These are phyloP conservation scores for Papilio protenor DNA, from an alignment of 2,888 invertebrate genomes.

Conservation along the genomic window DNA sequence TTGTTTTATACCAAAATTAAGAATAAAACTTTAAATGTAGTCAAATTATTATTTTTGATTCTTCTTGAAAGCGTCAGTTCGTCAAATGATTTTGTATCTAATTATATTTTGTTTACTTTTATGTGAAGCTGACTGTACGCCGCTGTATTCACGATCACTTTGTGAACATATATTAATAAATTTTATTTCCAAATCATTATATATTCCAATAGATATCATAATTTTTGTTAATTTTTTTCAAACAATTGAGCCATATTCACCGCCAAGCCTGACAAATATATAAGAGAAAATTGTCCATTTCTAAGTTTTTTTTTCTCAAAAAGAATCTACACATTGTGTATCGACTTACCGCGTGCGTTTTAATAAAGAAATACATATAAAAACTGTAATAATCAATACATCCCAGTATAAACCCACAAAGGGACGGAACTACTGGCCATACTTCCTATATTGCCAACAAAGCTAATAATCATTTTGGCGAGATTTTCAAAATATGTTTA, in stretches of 20 bases:
- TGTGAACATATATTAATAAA: constrained; percentile 38
- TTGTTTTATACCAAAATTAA: no score
- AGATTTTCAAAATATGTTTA: background rate
- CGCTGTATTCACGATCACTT: constrained; percentile 39
- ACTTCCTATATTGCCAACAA: constrained; percentile 63
- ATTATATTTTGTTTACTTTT: background rate
- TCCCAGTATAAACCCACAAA: constrained; percentile 64
- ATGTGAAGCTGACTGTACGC: constrained; percentile 1
- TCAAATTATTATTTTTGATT: no score
- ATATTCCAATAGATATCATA: constrained; percentile 18
- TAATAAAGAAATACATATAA: constrained; percentile 29
- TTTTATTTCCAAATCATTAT: constrained; percentile 31
- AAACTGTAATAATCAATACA: constrained; percentile 46
- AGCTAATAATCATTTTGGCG: constrained; percentile 45
- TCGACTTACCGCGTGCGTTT: constrained; percentile 9
- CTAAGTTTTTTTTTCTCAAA: background rate
- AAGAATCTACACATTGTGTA: constrained; percentile 18
- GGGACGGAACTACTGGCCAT: constrained; percentile 76
- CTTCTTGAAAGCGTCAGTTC: background rate
- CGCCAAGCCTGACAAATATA: constrained; percentile 5
- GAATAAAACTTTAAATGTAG: no score
- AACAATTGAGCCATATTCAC: constrained; percentile 30
- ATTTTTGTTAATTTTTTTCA: constrained; percentile 13
- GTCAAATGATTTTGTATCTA: background rate
- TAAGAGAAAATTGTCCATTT: background rate